A percentile compares a stretch with the other conserved stretches of the same genome.
These are phyloP conservation scores for Thecophora atra DNA, from an alignment of 2,888 invertebrate species.

Conservation along the genomic window DNA sequence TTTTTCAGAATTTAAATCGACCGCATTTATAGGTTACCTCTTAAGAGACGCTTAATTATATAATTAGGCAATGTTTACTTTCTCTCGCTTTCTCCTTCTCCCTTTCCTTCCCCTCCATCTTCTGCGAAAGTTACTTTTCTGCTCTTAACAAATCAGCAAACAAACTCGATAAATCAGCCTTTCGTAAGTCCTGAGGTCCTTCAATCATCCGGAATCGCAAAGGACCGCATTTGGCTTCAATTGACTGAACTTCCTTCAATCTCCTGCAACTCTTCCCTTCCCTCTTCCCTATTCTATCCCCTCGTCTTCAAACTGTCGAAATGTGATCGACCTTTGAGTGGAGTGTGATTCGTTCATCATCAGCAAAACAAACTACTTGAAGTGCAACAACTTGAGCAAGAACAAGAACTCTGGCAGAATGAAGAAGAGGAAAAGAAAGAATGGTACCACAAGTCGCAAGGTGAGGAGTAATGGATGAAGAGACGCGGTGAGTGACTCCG, in stretches of 20 bases:
- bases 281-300: no score
- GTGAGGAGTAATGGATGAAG: background rate
- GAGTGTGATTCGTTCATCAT: background rate
- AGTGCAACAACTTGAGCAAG: background rate
- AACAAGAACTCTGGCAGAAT: background rate
- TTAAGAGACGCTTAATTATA: no score
- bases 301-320: no score
- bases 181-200: background rate
- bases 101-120: background rate
- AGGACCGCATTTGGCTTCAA: background rate
- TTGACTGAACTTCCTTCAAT: background rate
- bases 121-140: no score
- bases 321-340: background rate
- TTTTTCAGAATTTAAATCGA: no score
- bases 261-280: background rate
- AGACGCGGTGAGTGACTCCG: no score
- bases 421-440: background rate
- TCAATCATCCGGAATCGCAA: background rate
- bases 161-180: background rate
- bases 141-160: background rate
- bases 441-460: background rate
- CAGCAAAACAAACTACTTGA: background rate
- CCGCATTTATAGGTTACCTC: no score
- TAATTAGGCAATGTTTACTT: no score
- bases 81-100: background rate